These are phyloP conservation scores for Anser cygnoides DNA, from an alignment of 2,113 vertebrate species.

Conservation along the genomic window DNA sequence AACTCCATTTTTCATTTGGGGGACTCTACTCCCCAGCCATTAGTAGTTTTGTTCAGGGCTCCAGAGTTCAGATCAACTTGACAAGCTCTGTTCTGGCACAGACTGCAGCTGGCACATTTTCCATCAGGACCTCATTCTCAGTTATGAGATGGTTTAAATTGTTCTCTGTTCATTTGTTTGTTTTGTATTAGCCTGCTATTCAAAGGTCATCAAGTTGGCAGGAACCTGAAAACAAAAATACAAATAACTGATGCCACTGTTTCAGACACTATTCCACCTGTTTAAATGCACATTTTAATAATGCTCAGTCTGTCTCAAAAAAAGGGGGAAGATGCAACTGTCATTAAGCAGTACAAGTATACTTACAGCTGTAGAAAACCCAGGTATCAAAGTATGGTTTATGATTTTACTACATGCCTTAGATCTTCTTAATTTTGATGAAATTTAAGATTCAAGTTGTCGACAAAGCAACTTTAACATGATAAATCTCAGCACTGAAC, in stretches of 20 bases:
- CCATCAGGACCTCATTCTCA: conserved; percentile 41
- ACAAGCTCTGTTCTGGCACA: conserved; percentile 71
- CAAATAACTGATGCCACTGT: background rate
- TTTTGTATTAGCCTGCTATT: conserved; percentile 76
- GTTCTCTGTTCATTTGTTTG: background rate
- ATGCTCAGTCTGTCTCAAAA: background rate
- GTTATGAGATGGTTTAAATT: conserved; percentile 32
- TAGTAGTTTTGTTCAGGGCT: conserved; percentile 77
- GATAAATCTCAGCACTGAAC: background rate
- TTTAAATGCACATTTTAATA: background rate
- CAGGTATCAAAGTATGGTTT: background rate
- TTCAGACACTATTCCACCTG: background rate
- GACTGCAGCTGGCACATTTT: conserved; percentile 77
- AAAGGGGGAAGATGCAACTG: background rate
- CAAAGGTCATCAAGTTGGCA: conserved; percentile 98
- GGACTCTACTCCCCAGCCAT: conserved; percentile 57
- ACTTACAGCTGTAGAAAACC: background rate
- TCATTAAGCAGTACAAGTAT: background rate
- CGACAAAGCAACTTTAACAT: background rate
- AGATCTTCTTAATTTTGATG: background rate
- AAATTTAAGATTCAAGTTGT: background rate
- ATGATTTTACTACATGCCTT: background rate
- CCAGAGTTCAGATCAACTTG: conserved; percentile 67
- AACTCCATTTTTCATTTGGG: conserved; percentile 59
- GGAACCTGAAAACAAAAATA: conserved; percentile 84